Evolutionary conservation across 1,140 invertebrate species (phyloP).

Genomic region (Anthonomus grandis): DNA sequence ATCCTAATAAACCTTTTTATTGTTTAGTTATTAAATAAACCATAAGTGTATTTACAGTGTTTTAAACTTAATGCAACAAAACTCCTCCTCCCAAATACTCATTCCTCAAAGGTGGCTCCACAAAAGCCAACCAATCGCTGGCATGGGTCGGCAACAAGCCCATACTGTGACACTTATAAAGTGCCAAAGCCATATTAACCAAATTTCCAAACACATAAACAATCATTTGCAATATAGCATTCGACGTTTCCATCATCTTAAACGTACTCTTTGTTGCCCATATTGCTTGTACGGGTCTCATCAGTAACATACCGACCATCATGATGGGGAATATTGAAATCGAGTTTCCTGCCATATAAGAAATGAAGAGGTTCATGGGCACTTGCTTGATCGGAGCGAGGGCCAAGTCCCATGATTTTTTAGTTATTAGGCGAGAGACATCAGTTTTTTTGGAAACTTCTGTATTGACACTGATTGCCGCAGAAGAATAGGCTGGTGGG

Average conservation of each 20-base stretch:
- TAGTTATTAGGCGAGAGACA: slow-evolving; percentile 80
- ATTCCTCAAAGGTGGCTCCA: slow-evolving; percentile 82
- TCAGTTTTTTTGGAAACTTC: slow-evolving; percentile 74
- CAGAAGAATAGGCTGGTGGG: slow-evolving; percentile 80
- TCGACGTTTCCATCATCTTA: slow-evolving; percentile 93
- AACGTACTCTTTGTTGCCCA: slow-evolving; percentile 89
- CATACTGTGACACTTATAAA: slow-evolving; percentile 99
- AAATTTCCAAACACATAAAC: slow-evolving; percentile 95
- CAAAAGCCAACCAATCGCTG: slow-evolving; percentile 98
- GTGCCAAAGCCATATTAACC: slow-evolving; percentile 85
- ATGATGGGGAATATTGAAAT: slow-evolving; percentile 99
- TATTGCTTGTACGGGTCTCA: slow-evolving; percentile 92
- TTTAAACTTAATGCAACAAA: slow-evolving; percentile 61
- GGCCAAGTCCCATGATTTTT: slow-evolving; percentile 97
- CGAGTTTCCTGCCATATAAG: slow-evolving; percentile 99
- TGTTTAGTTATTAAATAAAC: too few species aligned
- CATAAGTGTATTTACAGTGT: too few species aligned
- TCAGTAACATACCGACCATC: slow-evolving; percentile 99
- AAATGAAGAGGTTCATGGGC: slow-evolving; percentile 99
- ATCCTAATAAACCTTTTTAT: too few species aligned
- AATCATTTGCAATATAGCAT: slow-evolving; percentile 87
- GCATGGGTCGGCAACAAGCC: slow-evolving; percentile 95
- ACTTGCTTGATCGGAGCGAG: slow-evolving; percentile 92
- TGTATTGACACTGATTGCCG: slow-evolving; percentile 63
- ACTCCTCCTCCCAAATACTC: slow-evolving; percentile 87